Percentiles rank a stretch among this genome's conserved stretches.
Evolutionary conservation across 2,888 invertebrate species (phyloP).

Genomic region (Amphiduros pacificus): DNA sequence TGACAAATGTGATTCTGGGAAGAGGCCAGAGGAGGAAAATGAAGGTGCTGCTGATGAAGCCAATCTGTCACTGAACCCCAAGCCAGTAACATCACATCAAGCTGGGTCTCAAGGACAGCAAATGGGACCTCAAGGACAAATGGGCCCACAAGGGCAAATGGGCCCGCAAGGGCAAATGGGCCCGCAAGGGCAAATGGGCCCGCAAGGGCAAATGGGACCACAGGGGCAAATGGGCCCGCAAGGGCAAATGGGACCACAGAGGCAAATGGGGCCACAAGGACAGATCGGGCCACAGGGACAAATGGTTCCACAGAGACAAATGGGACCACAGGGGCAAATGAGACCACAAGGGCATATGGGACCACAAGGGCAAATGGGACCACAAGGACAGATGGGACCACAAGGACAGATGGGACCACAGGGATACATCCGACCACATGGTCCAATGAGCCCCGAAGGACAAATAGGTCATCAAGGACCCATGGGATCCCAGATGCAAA

Average conservation of each 20-base stretch:
- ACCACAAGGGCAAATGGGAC: not conserved
- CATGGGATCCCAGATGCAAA: not conserved
- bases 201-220: not conserved
- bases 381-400: not conserved
- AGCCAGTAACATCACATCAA: not conserved
- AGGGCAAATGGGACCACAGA: not conserved
- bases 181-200: not conserved
- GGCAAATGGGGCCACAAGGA: not conserved
- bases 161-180: not conserved
- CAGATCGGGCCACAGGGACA: not conserved
- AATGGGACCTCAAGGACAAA: constrained; percentile 3
- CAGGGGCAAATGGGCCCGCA: not conserved
- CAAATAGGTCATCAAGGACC: not conserved
- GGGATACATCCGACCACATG: not conserved
- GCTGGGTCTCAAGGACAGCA: not conserved
- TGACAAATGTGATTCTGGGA: no score
- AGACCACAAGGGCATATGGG: not conserved
- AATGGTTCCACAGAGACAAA: not conserved
- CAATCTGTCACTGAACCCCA: no score
- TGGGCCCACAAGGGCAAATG: not conserved
- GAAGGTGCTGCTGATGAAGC: no score
- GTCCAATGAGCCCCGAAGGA: not conserved
- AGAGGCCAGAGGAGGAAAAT: no score
- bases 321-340: not conserved
- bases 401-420: not conserved